Conservation (phyloP, 2,888 invertebrate species). For the Phengaris alcon region DNA sequence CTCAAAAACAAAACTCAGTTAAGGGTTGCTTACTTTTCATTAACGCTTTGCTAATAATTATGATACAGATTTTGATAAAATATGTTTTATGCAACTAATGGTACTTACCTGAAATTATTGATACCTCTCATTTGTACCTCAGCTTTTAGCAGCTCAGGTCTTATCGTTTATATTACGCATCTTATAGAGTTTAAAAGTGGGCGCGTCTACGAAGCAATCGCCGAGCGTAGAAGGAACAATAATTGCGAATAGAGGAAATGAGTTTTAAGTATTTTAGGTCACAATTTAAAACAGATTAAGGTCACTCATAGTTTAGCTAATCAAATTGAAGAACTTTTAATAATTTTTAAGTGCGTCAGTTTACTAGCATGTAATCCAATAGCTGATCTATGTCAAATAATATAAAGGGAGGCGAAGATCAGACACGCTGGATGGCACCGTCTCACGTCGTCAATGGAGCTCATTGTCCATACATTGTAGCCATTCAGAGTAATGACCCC, state of each 20-base stretch:
- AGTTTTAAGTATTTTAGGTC: slow-evolving; percentile 3
- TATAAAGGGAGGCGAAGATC: slow-evolving; percentile 27
- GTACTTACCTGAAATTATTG: too few relatives aligned
- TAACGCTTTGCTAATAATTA: too few relatives aligned
- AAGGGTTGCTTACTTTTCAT: too few relatives aligned
- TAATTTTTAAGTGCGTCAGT: not conserved
- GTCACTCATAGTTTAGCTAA: not conserved
- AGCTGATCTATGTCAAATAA: slow-evolving; percentile 5
- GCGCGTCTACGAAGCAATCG: not conserved
- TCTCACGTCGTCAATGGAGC: slow-evolving; percentile 49
- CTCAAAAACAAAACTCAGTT: too few relatives aligned
- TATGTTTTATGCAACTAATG: too few relatives aligned
- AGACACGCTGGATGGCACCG: slow-evolving; percentile 32
- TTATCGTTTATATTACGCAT: not conserved
- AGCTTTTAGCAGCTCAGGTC: too few relatives aligned
- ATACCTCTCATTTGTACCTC: too few relatives aligned
- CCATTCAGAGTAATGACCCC: slow-evolving; percentile 58
- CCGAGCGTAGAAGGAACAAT: slow-evolving; percentile 9
- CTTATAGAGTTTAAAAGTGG: not conserved
- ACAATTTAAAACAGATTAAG: slow-evolving; percentile 13
- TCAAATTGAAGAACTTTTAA: not conserved
- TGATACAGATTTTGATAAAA: too few relatives aligned
- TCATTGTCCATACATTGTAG: slow-evolving; percentile 58
- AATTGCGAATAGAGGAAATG: slow-evolving; percentile 16
- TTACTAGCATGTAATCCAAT: not conserved